Percentiles rank a stretch among this genome's conserved stretches.
phyloP scores from a whole-genome alignment of 1,140 invertebrate genomes.

The Neodiprion pinetum region DNA sequence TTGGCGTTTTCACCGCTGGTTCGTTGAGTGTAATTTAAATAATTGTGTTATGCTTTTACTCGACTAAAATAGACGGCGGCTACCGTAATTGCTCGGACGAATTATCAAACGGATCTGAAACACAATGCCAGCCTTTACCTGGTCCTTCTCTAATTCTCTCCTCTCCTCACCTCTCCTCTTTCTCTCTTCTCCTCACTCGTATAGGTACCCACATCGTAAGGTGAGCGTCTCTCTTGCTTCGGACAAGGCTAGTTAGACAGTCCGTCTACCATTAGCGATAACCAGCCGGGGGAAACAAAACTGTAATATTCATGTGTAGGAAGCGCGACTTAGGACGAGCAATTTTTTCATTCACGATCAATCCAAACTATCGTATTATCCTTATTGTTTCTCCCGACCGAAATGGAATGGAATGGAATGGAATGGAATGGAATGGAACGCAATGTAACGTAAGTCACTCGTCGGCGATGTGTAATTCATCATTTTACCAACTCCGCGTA shows the following conservation, averaged over 20 bases:
- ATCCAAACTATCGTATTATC: not conserved
- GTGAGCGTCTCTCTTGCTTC: not conserved
- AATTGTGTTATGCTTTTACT: constrained; percentile 7
- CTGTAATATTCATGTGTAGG: no score
- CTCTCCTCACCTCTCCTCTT: no score
- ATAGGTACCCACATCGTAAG: no score
- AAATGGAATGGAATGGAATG: not conserved
- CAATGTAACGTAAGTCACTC: not conserved
- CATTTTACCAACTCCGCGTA: no score
- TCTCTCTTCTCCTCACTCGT: no score
- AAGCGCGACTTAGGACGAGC: no score
- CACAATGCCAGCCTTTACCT: not conserved
- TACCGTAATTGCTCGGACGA: not conserved
- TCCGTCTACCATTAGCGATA: not conserved
- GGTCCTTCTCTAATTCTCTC: no score
- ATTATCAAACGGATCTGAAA: constrained; percentile 1
- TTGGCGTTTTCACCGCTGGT: no score
- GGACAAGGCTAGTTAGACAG: not conserved
- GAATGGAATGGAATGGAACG: no score
- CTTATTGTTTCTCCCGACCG: not conserved
- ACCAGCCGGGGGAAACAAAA: not conserved
- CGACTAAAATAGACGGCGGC: not conserved
- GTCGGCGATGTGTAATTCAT: not conserved
- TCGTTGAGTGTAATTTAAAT: not conserved
- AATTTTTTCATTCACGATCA: not conserved